A percentile compares a stretch with the other conserved stretches of the same genome.
Conservation (phyloP, 2,797 vertebrate genomes). For the Cossypha dichroa region DNA sequence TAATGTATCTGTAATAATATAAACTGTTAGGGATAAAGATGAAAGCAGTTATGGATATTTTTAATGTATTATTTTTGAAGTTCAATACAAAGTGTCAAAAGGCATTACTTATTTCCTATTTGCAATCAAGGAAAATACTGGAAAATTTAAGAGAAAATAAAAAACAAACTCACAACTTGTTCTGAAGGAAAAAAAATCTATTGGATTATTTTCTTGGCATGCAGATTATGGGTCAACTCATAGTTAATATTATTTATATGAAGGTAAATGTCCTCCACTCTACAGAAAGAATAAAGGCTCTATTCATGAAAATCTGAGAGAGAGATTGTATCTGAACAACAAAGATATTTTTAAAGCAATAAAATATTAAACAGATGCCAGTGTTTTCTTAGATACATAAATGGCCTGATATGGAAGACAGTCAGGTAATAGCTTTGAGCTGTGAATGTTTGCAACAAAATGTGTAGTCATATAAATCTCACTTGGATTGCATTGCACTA, state of each 20-base stretch:
- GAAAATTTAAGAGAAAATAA: background rate
- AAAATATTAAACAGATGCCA: slow-evolving; percentile 57
- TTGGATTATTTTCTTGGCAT: background rate
- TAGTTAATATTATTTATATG: background rate
- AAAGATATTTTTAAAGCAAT: slow-evolving; percentile 55
- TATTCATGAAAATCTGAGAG: slow-evolving; percentile 2
- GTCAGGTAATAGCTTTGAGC: slow-evolving; percentile 40
- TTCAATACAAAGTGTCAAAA: background rate
- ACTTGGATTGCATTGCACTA: background rate
- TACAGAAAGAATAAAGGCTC: background rate
- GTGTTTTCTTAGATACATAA: slow-evolving; percentile 44
- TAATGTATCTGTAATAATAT: background rate
- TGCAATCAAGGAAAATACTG: background rate
- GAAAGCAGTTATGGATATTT: background rate
- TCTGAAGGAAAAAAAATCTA: background rate
- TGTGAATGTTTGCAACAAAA: slow-evolving; percentile 42
- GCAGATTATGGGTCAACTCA: background rate
- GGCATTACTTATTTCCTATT: background rate
- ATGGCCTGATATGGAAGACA: slow-evolving; percentile 40
- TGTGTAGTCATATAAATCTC: slow-evolving; percentile 35
- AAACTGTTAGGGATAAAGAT: background rate
- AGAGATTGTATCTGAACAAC: background rate
- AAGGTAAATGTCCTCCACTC: background rate
- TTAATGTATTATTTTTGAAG: background rate
- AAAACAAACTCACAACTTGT: background rate